Percentiles rank a stretch among this genome's conserved stretches.
Conservation (phyloP, 30 jellyfish, hydroid and myxozoan species). For the Pseudorhiza aurosa region DNA sequence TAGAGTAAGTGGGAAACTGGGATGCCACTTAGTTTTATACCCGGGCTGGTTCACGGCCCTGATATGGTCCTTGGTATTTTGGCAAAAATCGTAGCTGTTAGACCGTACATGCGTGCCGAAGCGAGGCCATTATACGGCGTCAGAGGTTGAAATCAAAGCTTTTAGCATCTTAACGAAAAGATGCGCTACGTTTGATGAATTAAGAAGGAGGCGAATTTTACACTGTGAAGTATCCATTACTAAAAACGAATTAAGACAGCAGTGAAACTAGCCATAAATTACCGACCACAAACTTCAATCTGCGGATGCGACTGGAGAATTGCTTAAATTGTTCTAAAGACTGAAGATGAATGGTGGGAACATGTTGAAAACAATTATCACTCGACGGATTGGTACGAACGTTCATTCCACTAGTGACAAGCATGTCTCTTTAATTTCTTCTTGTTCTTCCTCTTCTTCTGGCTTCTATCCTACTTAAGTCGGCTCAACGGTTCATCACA, state of each 20-base stretch:
- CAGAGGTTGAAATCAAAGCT: not conserved
- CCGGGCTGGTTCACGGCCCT: too few relatives aligned
- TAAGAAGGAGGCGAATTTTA: not conserved
- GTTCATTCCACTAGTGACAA: not conserved
- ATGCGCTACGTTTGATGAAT: conserved; percentile 26
- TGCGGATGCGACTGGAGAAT: conserved; percentile 36
- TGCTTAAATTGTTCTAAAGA: not conserved
- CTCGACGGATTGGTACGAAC: not conserved
- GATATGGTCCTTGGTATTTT: too few relatives aligned
- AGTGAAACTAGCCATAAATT: conserved; percentile 1
- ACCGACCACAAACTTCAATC: not conserved
- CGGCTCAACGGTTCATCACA: too few relatives aligned
- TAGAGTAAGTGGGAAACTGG: too few relatives aligned
- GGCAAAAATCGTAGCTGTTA: too few relatives aligned
- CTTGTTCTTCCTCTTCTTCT: too few relatives aligned
- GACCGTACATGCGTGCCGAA: too few relatives aligned
- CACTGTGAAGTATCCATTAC: conserved; percentile 11
- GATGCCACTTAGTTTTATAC: too few relatives aligned
- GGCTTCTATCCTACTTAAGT: too few relatives aligned
- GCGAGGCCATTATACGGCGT: not conserved
- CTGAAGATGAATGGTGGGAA: not conserved
- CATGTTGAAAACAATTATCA: conserved; percentile 6
- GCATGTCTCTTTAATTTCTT: too few relatives aligned
- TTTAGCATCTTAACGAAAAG: not conserved
- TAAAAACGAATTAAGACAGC: not conserved